Evolutionary conservation across 2,113 vertebrate species (phyloP).

Genomic region (Phyllostomus hastatus): DNA sequence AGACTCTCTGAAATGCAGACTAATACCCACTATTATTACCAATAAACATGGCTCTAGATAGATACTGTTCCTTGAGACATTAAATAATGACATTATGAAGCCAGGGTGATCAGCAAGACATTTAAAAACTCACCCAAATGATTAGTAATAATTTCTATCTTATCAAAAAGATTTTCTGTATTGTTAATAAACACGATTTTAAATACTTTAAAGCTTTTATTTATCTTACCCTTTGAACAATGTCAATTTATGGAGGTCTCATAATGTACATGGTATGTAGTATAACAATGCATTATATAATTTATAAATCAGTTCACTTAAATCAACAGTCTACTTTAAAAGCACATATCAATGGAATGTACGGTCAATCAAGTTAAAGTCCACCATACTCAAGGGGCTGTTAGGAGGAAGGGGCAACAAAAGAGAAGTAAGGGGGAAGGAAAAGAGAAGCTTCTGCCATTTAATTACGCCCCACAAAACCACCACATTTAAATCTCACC

Average conservation of each 20-base stretch:
- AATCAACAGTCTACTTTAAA: not conserved
- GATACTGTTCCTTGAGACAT: not conserved
- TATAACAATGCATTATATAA: not conserved
- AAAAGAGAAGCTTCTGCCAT: not conserved
- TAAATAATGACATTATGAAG: not conserved
- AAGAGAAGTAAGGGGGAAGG: not conserved
- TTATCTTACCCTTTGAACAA: not conserved
- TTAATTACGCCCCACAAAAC: not conserved
- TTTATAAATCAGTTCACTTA: slow-evolving; percentile 7
- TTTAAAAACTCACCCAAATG: not conserved
- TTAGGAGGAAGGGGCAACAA: not conserved
- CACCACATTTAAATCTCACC: not conserved
- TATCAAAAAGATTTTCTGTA: not conserved
- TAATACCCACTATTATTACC: not conserved
- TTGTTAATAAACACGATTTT: not conserved
- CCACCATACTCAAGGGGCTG: not conserved
- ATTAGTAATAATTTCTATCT: not conserved
- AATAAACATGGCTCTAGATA: not conserved
- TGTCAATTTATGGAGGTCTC: not conserved
- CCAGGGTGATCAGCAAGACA: not conserved
- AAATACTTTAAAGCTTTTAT: not conserved
- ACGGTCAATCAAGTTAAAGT: slow-evolving; percentile 6
- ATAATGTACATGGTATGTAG: not conserved
- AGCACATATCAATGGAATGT: not conserved
- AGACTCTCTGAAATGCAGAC: not conserved